A percentile compares a stretch with the other conserved stretches of the same genome.
These are phyloP conservation scores for Parazoanthus swiftii DNA, from an alignment of 92 coral and sea anemone species.

Conservation along the genomic window DNA sequence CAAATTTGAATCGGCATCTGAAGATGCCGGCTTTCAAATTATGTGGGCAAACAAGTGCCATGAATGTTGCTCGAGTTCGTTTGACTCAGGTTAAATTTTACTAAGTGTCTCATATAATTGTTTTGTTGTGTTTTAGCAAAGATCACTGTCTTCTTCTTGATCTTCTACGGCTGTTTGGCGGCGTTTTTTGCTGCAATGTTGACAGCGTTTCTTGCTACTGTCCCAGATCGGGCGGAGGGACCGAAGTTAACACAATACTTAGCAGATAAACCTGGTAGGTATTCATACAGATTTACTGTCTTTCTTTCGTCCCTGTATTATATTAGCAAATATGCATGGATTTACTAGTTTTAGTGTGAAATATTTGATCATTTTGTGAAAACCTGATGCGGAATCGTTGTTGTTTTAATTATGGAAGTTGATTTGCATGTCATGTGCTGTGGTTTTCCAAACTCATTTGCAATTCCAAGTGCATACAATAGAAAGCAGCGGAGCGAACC, in stretches of 20 bases:
- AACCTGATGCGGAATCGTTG: constrained; percentile 17
- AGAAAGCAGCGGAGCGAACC: constrained; percentile 27
- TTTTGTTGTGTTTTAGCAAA: constrained; percentile 66
- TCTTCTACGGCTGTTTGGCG: constrained; percentile 90
- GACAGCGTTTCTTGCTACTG: constrained; percentile 75
- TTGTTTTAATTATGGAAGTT: neutral
- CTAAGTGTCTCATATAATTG: neutral
- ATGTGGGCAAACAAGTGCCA: neutral
- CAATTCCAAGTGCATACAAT: constrained; percentile 47
- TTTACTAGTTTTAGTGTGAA: neutral
- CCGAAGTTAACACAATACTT: constrained; percentile 86
- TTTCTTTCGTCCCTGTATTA: neutral
- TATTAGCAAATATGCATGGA: neutral
- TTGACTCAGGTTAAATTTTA: neutral
- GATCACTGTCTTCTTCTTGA: constrained; percentile 81
- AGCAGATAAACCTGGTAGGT: constrained; percentile 75
- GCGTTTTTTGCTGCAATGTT: constrained; percentile 97
- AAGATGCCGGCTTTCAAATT: constrained; percentile 37
- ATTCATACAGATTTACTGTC: neutral
- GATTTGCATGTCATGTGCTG: constrained; percentile 34
- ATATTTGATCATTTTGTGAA: neutral
- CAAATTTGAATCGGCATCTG: neutral
- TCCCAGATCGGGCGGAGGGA: constrained; percentile 78
- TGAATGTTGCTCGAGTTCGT: constrained; percentile 12
- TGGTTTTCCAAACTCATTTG: constrained; percentile 60